These are phyloP conservation scores for Schizothorax lantsangensis DNA, from an alignment of 2,797 vertebrate species.

Conservation along the genomic window DNA sequence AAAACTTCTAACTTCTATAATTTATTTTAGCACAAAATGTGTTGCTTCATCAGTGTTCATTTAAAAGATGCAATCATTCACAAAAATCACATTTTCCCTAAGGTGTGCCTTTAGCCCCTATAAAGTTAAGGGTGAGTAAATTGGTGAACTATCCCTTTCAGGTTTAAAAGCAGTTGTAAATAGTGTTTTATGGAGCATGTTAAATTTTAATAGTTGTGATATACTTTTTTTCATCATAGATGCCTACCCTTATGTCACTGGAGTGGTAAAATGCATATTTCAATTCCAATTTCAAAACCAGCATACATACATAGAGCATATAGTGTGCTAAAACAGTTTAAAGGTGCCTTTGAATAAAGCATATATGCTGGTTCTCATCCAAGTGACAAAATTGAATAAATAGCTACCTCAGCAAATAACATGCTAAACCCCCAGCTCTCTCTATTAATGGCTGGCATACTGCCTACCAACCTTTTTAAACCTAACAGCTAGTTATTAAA, in stretches of 20 bases:
- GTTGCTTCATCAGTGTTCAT: neutral
- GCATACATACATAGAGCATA: neutral
- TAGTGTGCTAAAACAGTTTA: neutral
- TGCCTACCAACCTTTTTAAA: constrained; percentile 68
- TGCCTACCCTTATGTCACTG: neutral
- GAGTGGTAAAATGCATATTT: neutral
- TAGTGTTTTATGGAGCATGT: neutral
- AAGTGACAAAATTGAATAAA: constrained; percentile 53
- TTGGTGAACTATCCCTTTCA: neutral
- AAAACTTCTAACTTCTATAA: neutral
- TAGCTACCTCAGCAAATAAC: constrained; percentile 58
- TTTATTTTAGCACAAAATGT: neutral
- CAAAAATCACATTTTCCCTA: neutral
- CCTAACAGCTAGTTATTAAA: constrained; percentile 66
- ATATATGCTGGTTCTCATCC: constrained; percentile 43
- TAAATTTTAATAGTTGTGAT: neutral
- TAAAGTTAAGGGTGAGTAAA: neutral
- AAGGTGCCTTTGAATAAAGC: constrained; percentile 62
- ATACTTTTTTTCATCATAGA: neutral
- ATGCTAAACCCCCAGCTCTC: constrained; percentile 62
- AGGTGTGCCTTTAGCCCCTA: neutral
- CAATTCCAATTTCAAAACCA: constrained; percentile 1
- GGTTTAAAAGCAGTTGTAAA: neutral
- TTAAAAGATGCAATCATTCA: neutral
- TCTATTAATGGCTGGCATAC: constrained; percentile 71